Base-by-base conservation (phyloP, 1,140 invertebrate genomes). In the Drosophila oshimai region DNA sequence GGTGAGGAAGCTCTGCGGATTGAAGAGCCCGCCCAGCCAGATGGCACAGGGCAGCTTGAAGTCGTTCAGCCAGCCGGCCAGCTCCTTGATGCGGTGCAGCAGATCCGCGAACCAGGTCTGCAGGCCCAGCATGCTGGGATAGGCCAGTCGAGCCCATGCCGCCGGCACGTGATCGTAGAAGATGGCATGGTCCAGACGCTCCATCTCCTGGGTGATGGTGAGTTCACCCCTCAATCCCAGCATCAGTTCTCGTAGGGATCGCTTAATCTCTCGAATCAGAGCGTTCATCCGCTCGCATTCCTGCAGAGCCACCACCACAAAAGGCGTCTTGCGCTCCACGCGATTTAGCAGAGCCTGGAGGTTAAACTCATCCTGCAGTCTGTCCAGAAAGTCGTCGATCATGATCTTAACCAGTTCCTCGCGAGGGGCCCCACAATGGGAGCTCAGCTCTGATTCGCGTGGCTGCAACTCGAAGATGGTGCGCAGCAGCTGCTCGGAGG, bases 211-310 rank as follows among this genome's bases (percentile, higher is more conserved):
- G 39, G 97, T 98, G 47, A 99, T 98, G 2, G 97, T 98, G 31
- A 99, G 91, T 91, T 99, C 97, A 28, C 98, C 98, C 94, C 97
- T 98, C 0, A 98, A 91, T 5, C 97, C 97, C 2, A 98, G 93
- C 76, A 97, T 95, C 0, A 98, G 92, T 92, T 99, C 98, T 57
- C 94, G 94, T 0, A 99, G 92, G 0, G 97, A 97, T 26, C 95
- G 91, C 51, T 94, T 93, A 10, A 99, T 95, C 92, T 98, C 96
- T 0, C 92, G 92, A 37, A 96, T 97, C 0, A 99, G 92, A 4
- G 93, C 92, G 89, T 99, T 99, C 97, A 99, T 98, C 36, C 97
- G 93, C 91, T 99, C 98, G 89, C 97, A 98, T 92, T 99, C 98
- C 92, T 99, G 98, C 69, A 99, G 95, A 2, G 97, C 97, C 0